Conservation (phyloP, 2,113 vertebrate species). For the Brachionichthys hirsutus region DNA sequence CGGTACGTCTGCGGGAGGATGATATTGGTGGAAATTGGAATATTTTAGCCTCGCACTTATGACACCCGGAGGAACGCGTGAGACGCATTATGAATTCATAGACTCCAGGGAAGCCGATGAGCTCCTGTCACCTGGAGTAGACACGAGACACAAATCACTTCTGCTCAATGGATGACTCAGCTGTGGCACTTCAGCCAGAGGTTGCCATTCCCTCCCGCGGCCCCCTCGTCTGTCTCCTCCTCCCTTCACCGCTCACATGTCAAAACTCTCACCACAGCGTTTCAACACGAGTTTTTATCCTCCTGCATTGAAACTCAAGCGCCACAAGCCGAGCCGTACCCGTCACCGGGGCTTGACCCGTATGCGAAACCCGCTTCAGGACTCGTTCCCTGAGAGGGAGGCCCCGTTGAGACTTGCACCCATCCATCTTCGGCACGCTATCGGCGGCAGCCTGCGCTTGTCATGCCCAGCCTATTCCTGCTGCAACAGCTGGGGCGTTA, state of each 20-base stretch:
- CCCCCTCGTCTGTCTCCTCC: too few relatives aligned
- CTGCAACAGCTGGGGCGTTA: conserved; percentile 67
- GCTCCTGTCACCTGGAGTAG: conserved; percentile 62
- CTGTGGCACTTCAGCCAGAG: conserved; percentile 44
- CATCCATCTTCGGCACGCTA: conserved; percentile 17
- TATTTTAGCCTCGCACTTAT: conserved; percentile 45
- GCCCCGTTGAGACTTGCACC: conserved; percentile 25
- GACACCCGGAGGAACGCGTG: conserved; percentile 39
- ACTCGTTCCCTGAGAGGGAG: conserved; percentile 32
- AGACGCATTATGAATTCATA: conserved; percentile 70
- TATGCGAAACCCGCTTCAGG: conserved; percentile 41
- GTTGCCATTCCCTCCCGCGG: conserved; percentile 28
- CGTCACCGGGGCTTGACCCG: conserved; percentile 14
- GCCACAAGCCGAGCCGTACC: conserved; percentile 23
- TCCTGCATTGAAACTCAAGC: conserved; percentile 46
- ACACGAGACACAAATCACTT: conserved; percentile 64
- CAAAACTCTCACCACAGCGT: too few relatives aligned
- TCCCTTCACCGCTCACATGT: background rate
- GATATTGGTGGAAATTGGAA: conserved; percentile 59
- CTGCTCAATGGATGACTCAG: conserved; percentile 63
- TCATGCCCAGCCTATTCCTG: conserved; percentile 54
- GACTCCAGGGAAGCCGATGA: conserved; percentile 61
- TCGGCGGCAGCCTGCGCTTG: conserved; percentile 38
- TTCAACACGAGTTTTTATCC: background rate
- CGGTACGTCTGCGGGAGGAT: conserved; percentile 41